phyloP scores from a whole-genome alignment of 2,113 vertebrate genomes.

The Lynx canadensis region DNA sequence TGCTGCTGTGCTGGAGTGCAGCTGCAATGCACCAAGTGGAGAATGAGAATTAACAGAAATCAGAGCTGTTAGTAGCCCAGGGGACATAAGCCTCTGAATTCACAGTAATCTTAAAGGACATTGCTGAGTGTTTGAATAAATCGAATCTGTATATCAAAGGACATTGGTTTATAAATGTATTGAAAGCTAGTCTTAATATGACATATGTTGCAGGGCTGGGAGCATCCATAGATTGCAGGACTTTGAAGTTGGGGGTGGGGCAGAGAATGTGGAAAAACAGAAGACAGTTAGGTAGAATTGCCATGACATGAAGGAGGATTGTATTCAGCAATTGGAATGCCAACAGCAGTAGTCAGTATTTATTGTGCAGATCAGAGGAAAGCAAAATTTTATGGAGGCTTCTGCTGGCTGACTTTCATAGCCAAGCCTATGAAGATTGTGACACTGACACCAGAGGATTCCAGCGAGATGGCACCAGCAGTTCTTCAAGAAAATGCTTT shows the following conservation, averaged over 20 bases:
- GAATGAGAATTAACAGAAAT: neutral
- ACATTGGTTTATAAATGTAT: neutral
- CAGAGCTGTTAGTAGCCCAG: neutral
- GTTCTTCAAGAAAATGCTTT: neutral
- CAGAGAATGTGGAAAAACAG: neutral
- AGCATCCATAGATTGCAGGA: neutral
- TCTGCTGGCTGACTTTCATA: neutral
- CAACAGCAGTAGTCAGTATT: neutral
- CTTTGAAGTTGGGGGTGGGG: neutral
- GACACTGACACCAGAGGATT: neutral
- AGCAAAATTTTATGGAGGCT: neutral
- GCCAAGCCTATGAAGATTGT: neutral
- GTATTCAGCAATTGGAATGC: neutral
- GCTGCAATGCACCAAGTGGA: neutral
- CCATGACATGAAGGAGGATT: neutral
- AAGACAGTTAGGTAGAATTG: neutral
- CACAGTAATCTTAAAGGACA: neutral
- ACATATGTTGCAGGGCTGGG: neutral
- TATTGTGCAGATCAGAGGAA: neutral
- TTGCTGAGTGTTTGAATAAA: neutral
- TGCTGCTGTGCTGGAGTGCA: neutral
- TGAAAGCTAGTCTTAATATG: neutral
- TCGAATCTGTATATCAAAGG: neutral
- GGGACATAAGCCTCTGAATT: neutral
- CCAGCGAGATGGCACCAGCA: neutral